A percentile compares a stretch with the other conserved stretches of the same genome.
Evolutionary conservation across 2,113 vertebrate genomes (phyloP).

Genomic region (Ctenomys sociabilis): DNA sequence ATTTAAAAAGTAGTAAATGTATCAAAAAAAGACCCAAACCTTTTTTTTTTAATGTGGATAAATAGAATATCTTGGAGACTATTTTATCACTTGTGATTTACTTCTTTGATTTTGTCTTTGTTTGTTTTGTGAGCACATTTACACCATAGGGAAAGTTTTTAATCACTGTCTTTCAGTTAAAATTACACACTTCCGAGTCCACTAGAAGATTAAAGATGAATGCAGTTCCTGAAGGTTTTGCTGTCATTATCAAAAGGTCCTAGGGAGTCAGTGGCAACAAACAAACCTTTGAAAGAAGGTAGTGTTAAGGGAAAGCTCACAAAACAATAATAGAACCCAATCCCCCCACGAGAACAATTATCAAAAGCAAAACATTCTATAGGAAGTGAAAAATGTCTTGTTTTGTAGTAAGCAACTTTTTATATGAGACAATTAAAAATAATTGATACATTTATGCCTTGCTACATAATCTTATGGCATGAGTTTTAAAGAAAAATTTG

Average conservation of each 20-base stretch:
- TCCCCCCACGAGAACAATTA: neutral
- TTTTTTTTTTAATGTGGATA: conserved; percentile 20
- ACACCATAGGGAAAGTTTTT: neutral
- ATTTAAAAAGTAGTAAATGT: too few relatives aligned
- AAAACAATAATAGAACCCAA: neutral
- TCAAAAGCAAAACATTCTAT: neutral
- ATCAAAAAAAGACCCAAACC: neutral
- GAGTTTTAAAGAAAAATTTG: conserved; percentile 16
- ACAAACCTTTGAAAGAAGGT: conserved; percentile 1
- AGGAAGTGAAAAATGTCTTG: conserved; percentile 19
- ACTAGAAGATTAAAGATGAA: conserved; percentile 7
- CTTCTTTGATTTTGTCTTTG: neutral
- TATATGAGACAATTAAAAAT: conserved; percentile 2
- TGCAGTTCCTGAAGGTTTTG: neutral
- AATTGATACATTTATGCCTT: neutral
- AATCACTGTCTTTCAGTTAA: conserved; percentile 10
- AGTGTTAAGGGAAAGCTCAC: neutral
- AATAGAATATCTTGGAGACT: neutral
- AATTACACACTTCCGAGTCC: conserved; percentile 16
- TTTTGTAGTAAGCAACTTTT: neutral
- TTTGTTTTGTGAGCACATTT: conserved; percentile 26
- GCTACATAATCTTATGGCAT: neutral
- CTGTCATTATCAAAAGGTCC: neutral
- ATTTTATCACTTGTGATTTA: conserved; percentile 9
- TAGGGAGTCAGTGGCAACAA: neutral